These are phyloP conservation scores for Alloplasta piceator DNA, from an alignment of 2,888 invertebrate species.

Conservation along the genomic window DNA sequence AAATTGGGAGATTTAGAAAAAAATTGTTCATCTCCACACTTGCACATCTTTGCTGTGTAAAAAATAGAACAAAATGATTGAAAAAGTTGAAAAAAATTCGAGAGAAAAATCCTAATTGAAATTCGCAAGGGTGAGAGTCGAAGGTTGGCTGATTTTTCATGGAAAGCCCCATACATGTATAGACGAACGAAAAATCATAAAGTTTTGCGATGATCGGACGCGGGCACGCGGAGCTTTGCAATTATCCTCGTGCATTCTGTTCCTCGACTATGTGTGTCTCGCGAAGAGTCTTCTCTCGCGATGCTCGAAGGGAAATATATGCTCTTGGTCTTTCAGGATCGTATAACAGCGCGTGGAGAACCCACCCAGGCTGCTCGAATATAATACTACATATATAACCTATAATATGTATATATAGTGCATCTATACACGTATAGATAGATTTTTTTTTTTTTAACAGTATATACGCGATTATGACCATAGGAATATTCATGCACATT, in stretches of 20 bases:
- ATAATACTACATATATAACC: constrained; percentile 41
- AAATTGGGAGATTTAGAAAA: too few species aligned
- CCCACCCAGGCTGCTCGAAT: constrained; percentile 63
- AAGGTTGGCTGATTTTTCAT: too few species aligned
- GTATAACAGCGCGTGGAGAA: constrained; percentile 50
- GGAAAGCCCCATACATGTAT: too few species aligned
- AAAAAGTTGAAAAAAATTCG: too few species aligned
- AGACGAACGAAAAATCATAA: constrained; percentile 63
- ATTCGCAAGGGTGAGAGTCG: too few species aligned
- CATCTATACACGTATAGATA: constrained; percentile 29
- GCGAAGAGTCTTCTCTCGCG: constrained; percentile 29
- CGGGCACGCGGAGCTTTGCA: constrained; percentile 60
- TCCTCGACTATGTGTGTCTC: neutral
- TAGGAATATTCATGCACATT: neutral
- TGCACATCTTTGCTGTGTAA: too few species aligned
- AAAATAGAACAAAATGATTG: too few species aligned
- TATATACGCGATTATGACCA: constrained; percentile 33
- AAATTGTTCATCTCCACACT: too few species aligned
- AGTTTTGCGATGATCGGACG: constrained; percentile 63
- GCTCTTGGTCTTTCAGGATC: constrained; percentile 15
- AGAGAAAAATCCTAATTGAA: too few species aligned
- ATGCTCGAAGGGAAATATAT: constrained; percentile 50
- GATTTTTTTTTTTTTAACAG: too few species aligned
- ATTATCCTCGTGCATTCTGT: constrained; percentile 57
- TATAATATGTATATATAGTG: constrained; percentile 1